Conservation (phyloP, 2,888 invertebrate species). For the Parascotia fuliginaria region DNA sequence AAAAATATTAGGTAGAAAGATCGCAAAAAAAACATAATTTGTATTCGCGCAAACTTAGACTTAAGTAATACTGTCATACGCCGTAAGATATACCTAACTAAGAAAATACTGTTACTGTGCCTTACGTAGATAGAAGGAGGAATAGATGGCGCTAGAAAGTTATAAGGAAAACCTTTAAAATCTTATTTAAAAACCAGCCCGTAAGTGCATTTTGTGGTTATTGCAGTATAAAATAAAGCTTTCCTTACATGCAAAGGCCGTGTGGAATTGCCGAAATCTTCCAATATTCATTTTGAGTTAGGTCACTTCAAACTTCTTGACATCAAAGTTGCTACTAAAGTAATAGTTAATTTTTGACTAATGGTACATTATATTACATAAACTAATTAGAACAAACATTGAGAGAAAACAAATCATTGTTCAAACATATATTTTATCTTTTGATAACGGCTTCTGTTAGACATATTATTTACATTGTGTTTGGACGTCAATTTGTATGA, state of each 20-base stretch:
- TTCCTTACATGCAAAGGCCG: slow-evolving; percentile 12
- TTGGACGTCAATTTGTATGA: neutral
- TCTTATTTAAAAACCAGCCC: too few relatives aligned
- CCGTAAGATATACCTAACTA: too few relatives aligned
- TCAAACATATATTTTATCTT: slow-evolving; percentile 30
- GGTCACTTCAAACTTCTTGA: neutral
- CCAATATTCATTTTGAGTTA: slow-evolving; percentile 8
- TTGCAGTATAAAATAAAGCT: neutral
- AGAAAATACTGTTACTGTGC: too few relatives aligned
- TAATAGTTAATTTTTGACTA: slow-evolving; percentile 35
- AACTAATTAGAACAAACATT: slow-evolving; percentile 40
- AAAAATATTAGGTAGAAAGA: too few relatives aligned
- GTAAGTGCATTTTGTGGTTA: too few relatives aligned
- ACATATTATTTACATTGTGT: slow-evolving; percentile 23
- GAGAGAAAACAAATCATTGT: slow-evolving; percentile 17
- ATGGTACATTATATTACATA: slow-evolving; percentile 42
- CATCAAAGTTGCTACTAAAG: slow-evolving; percentile 13
- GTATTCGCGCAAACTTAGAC: too few relatives aligned
- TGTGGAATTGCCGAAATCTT: slow-evolving; percentile 12
- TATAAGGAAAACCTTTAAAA: too few relatives aligned
- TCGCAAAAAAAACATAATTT: too few relatives aligned
- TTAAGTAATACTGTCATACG: too few relatives aligned
- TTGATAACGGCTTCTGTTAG: slow-evolving; percentile 26
- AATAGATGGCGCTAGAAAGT: too few relatives aligned
- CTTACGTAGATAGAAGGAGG: too few relatives aligned